Evolutionary conservation across 1,140 invertebrate genomes (phyloP).

Genomic region (Lysiphlebus fabarum): DNA sequence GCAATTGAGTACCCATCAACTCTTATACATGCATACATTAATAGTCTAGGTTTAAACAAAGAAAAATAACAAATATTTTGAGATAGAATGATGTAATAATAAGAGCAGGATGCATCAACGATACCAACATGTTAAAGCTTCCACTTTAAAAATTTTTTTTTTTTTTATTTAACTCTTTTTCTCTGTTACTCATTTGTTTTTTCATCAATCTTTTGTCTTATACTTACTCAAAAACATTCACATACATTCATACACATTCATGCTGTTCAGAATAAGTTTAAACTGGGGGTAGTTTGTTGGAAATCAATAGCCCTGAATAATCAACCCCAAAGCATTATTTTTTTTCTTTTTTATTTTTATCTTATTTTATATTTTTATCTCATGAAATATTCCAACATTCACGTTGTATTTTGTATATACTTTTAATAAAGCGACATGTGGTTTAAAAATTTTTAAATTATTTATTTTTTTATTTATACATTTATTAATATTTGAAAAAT

Average conservation of each 20-base stretch:
- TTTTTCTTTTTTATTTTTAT: neutral
- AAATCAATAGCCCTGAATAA: conserved; percentile 55
- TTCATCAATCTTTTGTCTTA: neutral
- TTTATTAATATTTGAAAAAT: too few species aligned
- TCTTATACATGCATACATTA: too few species aligned
- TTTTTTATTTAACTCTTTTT: neutral
- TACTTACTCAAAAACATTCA: conserved; percentile 29
- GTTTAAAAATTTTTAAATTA: too few species aligned
- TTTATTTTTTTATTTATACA: neutral
- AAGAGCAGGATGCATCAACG: too few species aligned
- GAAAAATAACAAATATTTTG: conserved; percentile 16
- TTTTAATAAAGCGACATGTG: too few species aligned
- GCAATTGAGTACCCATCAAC: neutral
- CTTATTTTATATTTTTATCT: neutral
- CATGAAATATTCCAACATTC: too few species aligned
- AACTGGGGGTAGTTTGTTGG: conserved; percentile 46
- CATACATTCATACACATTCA: conserved; percentile 30
- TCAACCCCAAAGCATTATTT: conserved; percentile 49
- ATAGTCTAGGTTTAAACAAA: conserved; percentile 7
- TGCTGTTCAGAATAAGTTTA: conserved; percentile 33
- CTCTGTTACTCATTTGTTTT: neutral
- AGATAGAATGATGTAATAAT: too few species aligned
- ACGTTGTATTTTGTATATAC: too few species aligned
- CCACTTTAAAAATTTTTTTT: too few species aligned
- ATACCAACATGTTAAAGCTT: too few species aligned